These are phyloP conservation scores for Grammomys dolichurus DNA, from an alignment of 2,113 vertebrate species.

Conservation along the genomic window DNA sequence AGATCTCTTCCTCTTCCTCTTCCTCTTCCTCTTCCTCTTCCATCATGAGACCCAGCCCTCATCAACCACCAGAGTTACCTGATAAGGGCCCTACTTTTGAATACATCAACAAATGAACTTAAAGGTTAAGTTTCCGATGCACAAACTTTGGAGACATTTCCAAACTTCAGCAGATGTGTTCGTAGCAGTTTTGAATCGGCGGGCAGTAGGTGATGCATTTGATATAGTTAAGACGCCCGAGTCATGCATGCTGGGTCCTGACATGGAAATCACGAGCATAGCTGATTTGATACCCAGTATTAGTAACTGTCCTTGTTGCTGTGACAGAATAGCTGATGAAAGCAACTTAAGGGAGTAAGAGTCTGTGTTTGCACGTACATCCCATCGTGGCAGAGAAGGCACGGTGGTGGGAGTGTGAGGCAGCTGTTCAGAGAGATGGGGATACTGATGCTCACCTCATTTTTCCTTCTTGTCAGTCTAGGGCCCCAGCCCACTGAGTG, in stretches of 20 bases:
- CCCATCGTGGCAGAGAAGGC: neutral
- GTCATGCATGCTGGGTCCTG: no score
- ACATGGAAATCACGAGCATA: neutral
- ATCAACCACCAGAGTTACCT: neutral
- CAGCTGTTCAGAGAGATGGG: neutral
- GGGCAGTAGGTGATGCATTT: neutral
- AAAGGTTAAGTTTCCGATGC: neutral
- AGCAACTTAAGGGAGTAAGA: neutral
- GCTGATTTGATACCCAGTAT: neutral
- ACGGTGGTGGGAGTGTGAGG: neutral
- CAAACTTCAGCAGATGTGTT: neutral
- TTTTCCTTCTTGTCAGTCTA: neutral
- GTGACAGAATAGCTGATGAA: neutral
- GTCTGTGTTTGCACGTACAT: neutral
- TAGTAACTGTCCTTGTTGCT: neutral
- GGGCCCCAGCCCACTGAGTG: neutral
- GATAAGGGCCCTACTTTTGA: neutral
- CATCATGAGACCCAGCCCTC: neutral
- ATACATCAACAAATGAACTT: neutral
- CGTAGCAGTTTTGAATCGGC: neutral
- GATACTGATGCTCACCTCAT: neutral
- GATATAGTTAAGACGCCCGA: neutral
- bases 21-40: neutral
- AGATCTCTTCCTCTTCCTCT: no score
- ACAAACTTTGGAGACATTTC: neutral